These are phyloP conservation scores for Caradrina kadenii DNA, from an alignment of 2,888 invertebrate genomes.

Conservation along the genomic window DNA sequence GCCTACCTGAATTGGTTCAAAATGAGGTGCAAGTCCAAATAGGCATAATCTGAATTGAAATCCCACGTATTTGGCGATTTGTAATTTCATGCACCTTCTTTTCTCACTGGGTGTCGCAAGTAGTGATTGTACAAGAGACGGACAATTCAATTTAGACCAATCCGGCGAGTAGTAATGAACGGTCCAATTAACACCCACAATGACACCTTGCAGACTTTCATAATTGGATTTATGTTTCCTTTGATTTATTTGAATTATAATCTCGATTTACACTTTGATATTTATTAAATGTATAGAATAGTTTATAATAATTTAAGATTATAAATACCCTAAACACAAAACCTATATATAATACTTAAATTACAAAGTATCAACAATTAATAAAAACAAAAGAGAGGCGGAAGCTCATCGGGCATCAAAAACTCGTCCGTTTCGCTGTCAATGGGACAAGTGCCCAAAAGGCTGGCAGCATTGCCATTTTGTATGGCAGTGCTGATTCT, in stretches of 20 bases:
- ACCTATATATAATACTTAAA: too few species aligned
- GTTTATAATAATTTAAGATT: too few species aligned
- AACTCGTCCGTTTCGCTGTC: too few species aligned
- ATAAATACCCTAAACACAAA: too few species aligned
- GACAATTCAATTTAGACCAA: constrained; percentile 53
- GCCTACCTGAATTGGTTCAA: constrained; percentile 27
- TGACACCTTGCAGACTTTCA: constrained; percentile 49
- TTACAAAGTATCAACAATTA: too few species aligned
- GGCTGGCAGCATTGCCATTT: too few species aligned
- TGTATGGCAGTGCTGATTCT: too few species aligned
- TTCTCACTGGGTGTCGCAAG: constrained; percentile 58
- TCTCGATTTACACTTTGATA: constrained; percentile 29
- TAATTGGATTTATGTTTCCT: constrained; percentile 51
- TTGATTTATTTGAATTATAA: constrained; percentile 31
- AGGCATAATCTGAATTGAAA: constrained; percentile 57
- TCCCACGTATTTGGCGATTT: constrained; percentile 63
- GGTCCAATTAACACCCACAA: constrained; percentile 58
- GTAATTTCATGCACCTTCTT: constrained; percentile 60
- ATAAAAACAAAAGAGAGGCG: too few species aligned
- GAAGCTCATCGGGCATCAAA: too few species aligned
- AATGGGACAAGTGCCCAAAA: too few species aligned
- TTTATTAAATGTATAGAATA: constrained; percentile 8
- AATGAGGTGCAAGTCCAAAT: constrained; percentile 26
- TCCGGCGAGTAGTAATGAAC: constrained; percentile 42
- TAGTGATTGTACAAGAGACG: constrained; percentile 57